Evolutionary conservation across 2,888 invertebrate species (phyloP).

Genomic region (Onthophagus sagittarius): DNA sequence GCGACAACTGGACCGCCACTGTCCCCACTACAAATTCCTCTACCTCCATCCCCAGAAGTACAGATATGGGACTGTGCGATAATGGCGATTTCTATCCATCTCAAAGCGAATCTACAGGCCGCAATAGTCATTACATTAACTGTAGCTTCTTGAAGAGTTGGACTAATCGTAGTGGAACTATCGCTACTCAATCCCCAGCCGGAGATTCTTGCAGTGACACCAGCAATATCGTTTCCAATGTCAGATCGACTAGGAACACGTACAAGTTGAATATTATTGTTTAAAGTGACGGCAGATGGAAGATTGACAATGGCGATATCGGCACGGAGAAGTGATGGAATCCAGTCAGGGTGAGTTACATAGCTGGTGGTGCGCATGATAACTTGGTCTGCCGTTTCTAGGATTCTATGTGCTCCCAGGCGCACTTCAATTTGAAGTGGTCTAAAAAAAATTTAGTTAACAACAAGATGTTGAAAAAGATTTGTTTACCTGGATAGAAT

Average conservation of each 20-base stretch:
- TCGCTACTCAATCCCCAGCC: constrained; percentile 51
- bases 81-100: constrained; percentile 39
- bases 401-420: constrained; percentile 37
- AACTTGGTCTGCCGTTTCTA: constrained; percentile 34
- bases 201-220: constrained; percentile 45
- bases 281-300: constrained; percentile 28
- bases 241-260: constrained; percentile 21
- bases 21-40: constrained; percentile 53
- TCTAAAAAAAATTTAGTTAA: constrained; percentile 38
- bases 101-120: constrained; percentile 43
- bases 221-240: constrained; percentile 41
- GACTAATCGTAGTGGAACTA: constrained; percentile 15
- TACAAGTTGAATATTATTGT: constrained; percentile 46
- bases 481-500: background rate
- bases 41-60: constrained; percentile 45
- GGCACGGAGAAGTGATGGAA: constrained; percentile 37
- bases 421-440: constrained; percentile 27
- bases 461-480: no score
- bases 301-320: constrained; percentile 43
- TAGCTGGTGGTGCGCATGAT: constrained; percentile 26
- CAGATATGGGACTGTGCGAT: constrained; percentile 51
- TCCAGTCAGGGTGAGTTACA: constrained; percentile 23
- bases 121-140: constrained; percentile 16
- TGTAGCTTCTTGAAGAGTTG: constrained; percentile 10
- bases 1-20: constrained; percentile 41